These are phyloP conservation scores for Trissonchulus sp. DNA, from an alignment of 2,888 invertebrate genomes.

Conservation along the genomic window DNA sequence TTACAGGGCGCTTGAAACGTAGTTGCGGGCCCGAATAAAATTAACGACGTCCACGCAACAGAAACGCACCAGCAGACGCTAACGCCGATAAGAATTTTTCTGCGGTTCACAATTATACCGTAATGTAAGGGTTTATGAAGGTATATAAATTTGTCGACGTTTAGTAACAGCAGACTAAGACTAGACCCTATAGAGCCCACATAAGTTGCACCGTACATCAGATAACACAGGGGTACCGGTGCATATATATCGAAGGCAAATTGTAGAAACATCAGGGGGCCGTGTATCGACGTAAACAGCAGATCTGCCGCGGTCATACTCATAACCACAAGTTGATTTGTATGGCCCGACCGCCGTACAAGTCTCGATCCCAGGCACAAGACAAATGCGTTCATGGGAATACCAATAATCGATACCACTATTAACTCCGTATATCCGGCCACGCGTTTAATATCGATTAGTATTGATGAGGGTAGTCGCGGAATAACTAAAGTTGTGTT, in stretches of 20 bases:
- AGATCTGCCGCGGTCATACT: constrained; percentile 30
- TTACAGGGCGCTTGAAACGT: not conserved
- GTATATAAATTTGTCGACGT: constrained; percentile 28
- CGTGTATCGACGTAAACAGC: constrained; percentile 19
- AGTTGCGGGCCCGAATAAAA: constrained; percentile 25
- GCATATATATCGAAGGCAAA: not conserved
- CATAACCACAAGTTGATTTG: constrained; percentile 27
- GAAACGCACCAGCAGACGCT: constrained; percentile 15
- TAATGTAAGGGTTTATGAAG: constrained; percentile 28
- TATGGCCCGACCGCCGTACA: constrained; percentile 14
- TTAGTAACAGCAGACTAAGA: constrained; percentile 27
- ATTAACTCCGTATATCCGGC: not conserved
- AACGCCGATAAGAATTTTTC: not conserved
- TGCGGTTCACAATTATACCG: constrained; percentile 6
- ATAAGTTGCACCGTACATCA: constrained; percentile 25
- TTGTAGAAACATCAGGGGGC: constrained; percentile 24
- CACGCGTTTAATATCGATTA: too few relatives aligned
- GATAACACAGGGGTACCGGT: constrained; percentile 18
- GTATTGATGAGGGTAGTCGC: too few relatives aligned
- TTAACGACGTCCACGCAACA: constrained; percentile 12
- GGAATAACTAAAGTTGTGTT: too few relatives aligned
- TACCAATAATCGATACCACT: not conserved
- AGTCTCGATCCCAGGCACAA: not conserved
- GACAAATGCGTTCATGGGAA: constrained; percentile 14
- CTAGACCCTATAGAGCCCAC: constrained; percentile 22